Percentiles rank a stretch among this genome's conserved stretches.
These are phyloP conservation scores for Agonum fuliginosum DNA, from an alignment of 2,888 invertebrate species.

Conservation along the genomic window DNA sequence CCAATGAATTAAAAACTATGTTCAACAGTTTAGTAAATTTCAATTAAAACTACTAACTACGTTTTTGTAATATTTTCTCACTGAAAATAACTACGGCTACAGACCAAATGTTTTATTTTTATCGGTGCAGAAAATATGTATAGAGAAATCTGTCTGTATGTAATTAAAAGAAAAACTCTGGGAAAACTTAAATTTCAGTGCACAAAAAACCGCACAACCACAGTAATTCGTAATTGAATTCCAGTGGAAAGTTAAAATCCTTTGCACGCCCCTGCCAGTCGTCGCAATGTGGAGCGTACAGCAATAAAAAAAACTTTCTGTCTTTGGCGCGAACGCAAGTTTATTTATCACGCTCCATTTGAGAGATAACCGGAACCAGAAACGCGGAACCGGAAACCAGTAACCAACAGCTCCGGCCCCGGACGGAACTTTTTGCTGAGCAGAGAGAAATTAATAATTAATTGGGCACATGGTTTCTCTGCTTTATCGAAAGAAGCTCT, in stretches of 20 bases:
- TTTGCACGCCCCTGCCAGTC: neutral
- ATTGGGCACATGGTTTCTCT: constrained; percentile 27
- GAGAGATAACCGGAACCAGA: constrained; percentile 46
- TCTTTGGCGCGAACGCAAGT: constrained; percentile 37
- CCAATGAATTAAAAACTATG: too few relatives aligned
- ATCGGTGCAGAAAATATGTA: too few relatives aligned
- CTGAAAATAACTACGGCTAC: too few relatives aligned
- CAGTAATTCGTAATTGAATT: neutral
- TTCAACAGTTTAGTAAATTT: too few relatives aligned
- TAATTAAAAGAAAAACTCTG: too few relatives aligned
- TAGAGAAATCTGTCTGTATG: too few relatives aligned
- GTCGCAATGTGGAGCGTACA: neutral
- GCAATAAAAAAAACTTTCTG: constrained; percentile 42
- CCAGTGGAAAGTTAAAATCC: neutral
- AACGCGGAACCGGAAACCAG: constrained; percentile 43
- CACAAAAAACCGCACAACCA: neutral
- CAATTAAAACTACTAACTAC: too few relatives aligned
- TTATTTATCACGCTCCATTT: constrained; percentile 46
- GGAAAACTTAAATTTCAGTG: neutral
- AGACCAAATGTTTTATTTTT: too few relatives aligned
- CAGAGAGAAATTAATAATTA: constrained; percentile 41
- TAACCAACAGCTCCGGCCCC: constrained; percentile 5
- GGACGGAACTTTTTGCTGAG: constrained; percentile 36
- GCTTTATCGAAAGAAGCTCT: neutral
- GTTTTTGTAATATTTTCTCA: too few relatives aligned